phyloP scores from a whole-genome alignment of 64 coral and sea anemone genomes.

The Trachythela sp. region DNA sequence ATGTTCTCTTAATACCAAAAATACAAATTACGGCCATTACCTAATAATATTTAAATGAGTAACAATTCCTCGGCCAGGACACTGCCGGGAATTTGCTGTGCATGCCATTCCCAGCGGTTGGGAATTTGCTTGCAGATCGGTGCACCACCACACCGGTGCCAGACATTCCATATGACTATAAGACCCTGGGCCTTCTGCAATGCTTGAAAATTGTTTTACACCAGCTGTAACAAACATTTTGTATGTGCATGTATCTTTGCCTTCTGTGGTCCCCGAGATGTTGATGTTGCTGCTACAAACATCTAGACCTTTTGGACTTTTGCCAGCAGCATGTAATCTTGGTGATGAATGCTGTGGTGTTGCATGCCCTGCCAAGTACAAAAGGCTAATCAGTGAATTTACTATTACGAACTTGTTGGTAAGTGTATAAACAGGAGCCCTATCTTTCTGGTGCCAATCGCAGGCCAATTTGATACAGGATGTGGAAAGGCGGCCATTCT shows the following conservation, averaged over 20 bases:
- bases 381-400: not conserved
- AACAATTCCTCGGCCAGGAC: too few relatives aligned
- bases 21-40: too few relatives aligned
- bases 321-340: not conserved
- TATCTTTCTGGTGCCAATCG: conserved; percentile 15
- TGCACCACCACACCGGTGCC: too few relatives aligned
- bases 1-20: too few relatives aligned
- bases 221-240: conserved; percentile 18
- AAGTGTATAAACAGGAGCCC: not conserved
- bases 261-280: not conserved
- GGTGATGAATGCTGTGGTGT: not conserved
- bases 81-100: too few relatives aligned
- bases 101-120: too few relatives aligned
- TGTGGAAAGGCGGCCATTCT: conserved; percentile 12
- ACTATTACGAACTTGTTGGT: not conserved
- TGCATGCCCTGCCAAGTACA: conserved; percentile 17
- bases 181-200: conserved; percentile 8
- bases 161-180: too few relatives aligned
- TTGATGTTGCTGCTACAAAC: not conserved
- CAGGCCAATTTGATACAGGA: not conserved
- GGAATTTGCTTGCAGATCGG: too few relatives aligned
- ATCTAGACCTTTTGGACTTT: not conserved
- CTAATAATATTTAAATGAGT: too few relatives aligned
- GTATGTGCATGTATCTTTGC: not conserved
- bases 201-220: conserved; percentile 3